Base-by-base conservation (phyloP, 2,113 vertebrate genomes). In the Bubo blakistoni region DNA sequence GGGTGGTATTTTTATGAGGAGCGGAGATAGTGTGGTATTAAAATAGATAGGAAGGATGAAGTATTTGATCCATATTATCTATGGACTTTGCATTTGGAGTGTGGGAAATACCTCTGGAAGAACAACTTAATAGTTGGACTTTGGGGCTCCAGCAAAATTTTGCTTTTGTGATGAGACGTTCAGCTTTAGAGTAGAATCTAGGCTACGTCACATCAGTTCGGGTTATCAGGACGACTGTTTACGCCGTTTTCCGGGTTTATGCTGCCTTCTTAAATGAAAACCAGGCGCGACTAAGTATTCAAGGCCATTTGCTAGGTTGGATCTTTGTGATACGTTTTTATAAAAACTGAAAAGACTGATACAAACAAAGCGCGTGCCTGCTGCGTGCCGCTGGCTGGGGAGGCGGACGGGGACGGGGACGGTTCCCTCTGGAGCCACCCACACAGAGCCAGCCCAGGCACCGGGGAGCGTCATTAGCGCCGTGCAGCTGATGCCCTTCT, bases 401-500 rank as follows among this genome's bases (percentile, higher is more conserved):
- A 46, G 44, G 44, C 8, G 38, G 58, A 55, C 44, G 52, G 55
- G 21, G 59, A 8, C 7, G 12, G 69, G 32, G 36, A 46, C 27
- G 15, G 30, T 61, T 70, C 82, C 62, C 90, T 63, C 25, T 3
- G 81, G 82, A 89, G 71, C 61, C 47, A 81, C 65, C 86, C 90
- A 85, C 71, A 32, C 81, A 16, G 40, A 51, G 86, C 93, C 47
- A 29, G 52, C 70, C 78, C 78, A 21, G 59, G 79, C 85, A 66
- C 47, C 51, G 12, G 82, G 93, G 82, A 79, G 40, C 55, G 81
- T 84, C 86, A 76, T 82, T 81, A 94, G 57, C 21, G 21, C 47
- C 26, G 29, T 2, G 42, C 95, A 94, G 94, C 95, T 87, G 95
- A 82, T 92, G 86, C 72, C 73, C n/a, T 88, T n/a, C 84, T 82